Conservation (phyloP, 2,888 invertebrate genomes). For the Zaprionus lineosus region DNA sequence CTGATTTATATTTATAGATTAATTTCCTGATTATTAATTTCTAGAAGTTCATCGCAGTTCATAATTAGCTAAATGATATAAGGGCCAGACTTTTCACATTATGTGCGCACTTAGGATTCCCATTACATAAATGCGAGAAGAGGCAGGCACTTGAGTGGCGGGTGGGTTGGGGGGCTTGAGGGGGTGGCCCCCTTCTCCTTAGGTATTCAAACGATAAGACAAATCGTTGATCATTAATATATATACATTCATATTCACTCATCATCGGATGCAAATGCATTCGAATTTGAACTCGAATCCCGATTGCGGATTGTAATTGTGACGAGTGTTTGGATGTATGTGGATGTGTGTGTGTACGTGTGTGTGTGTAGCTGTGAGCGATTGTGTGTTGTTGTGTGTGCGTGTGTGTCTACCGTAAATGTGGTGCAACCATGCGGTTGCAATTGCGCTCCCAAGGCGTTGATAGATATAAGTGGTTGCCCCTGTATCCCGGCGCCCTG, state of each 20-base stretch:
- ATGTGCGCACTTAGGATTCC: slow-evolving; percentile 53
- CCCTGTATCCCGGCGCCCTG: slow-evolving; percentile 2
- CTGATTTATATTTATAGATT: no score
- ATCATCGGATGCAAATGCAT: slow-evolving; percentile 70
- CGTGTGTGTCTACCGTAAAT: slow-evolving; percentile 56
- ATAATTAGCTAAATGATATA: slow-evolving; percentile 66
- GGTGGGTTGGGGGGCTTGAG: no score
- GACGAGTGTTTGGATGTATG: no score
- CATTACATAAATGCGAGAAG: slow-evolving; percentile 67
- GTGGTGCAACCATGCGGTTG: slow-evolving; percentile 47
- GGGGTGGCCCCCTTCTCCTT: no score
- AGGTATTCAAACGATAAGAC: slow-evolving; percentile 52
- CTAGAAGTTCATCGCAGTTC: slow-evolving; percentile 39
- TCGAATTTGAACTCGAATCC: slow-evolving; percentile 20
- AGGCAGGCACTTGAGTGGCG: not conserved
- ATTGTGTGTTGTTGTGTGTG: no score
- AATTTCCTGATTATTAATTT: no score
- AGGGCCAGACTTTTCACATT: slow-evolving; percentile 60
- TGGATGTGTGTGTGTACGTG: no score
- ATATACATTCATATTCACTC: slow-evolving; percentile 78
- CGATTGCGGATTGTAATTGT: no score
- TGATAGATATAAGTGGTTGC: slow-evolving; percentile 72
- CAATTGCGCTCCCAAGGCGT: slow-evolving; percentile 70
- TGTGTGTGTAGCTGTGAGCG: no score
- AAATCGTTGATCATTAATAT: slow-evolving; percentile 82